Percentiles rank a stretch among this genome's conserved stretches.
Evolutionary conservation across 2,113 vertebrate genomes (phyloP).

Genomic region (Lycaon pictus): DNA sequence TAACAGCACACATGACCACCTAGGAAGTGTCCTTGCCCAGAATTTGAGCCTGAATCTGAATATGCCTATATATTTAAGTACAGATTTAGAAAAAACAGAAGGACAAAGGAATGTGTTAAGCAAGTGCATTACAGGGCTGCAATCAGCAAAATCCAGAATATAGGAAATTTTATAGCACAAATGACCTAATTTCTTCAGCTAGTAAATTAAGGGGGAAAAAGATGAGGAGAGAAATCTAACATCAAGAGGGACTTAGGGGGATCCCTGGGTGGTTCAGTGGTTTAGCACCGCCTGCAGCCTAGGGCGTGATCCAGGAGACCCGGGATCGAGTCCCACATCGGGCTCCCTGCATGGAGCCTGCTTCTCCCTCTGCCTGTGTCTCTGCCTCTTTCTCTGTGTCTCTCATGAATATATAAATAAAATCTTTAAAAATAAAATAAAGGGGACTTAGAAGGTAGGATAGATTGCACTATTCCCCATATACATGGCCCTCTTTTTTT

Average conservation of each 20-base stretch:
- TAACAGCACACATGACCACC: not conserved
- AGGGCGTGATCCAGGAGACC: not conserved
- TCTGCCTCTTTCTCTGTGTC: not conserved
- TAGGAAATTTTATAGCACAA: not conserved
- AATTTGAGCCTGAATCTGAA: slow-evolving; percentile 22
- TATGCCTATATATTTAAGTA: slow-evolving; percentile 31
- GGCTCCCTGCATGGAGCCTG: not conserved
- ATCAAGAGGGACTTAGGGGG: not conserved
- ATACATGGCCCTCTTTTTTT: not conserved
- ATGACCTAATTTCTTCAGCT: not conserved
- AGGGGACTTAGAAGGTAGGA: not conserved
- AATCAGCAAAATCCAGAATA: slow-evolving; percentile 33
- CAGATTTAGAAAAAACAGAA: slow-evolving; percentile 7
- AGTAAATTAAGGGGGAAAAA: not conserved
- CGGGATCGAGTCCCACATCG: not conserved
- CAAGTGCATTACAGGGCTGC: not conserved
- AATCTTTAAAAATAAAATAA: not conserved
- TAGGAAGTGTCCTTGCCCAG: not conserved
- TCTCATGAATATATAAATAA: not conserved
- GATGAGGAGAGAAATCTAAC: not conserved
- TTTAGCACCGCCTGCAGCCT: not conserved
- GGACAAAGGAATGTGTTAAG: not conserved
- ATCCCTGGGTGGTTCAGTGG: no score
- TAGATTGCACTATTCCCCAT: not conserved
- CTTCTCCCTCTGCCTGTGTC: not conserved